Conservation (phyloP, 2,888 invertebrate species). For the Euphydryas editha region DNA sequence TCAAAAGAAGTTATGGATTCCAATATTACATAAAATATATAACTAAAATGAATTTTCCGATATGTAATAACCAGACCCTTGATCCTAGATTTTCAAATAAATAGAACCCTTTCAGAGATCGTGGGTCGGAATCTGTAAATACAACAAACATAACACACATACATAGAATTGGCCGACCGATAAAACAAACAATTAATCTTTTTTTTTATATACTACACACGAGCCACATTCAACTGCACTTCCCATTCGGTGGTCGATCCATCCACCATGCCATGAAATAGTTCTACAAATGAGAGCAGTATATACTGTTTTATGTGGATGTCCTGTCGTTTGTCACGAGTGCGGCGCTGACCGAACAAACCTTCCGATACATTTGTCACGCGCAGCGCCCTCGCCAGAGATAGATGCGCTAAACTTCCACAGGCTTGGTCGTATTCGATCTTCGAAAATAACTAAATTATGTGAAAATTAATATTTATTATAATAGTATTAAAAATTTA, state of each 20-base stretch:
- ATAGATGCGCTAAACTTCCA: neutral
- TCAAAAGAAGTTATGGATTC: no score
- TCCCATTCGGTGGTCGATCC: neutral
- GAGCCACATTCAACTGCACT: neutral
- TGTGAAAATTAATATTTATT: no score
- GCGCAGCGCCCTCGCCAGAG: neutral
- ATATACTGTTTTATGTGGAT: constrained; percentile 4
- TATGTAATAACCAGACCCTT: no score
- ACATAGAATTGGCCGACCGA: no score
- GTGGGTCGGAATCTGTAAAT: neutral
- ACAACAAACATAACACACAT: neutral
- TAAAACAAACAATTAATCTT: no score
- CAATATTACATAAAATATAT: no score
- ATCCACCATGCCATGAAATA: neutral
- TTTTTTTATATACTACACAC: neutral
- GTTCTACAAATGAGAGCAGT: constrained; percentile 7
- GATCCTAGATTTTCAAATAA: neutral
- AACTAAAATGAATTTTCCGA: no score
- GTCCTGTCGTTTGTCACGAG: constrained; percentile 6
- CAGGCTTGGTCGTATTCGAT: neutral
- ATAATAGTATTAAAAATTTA: no score
- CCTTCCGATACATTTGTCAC: constrained; percentile 4
- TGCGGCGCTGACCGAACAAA: constrained; percentile 3
- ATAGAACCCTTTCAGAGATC: no score
- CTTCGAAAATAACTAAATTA: neutral